Percentiles rank a stretch among this genome's conserved stretches.
These are phyloP conservation scores for Notechis scutatus DNA, from an alignment of 2,113 vertebrate species.

Conservation along the genomic window DNA sequence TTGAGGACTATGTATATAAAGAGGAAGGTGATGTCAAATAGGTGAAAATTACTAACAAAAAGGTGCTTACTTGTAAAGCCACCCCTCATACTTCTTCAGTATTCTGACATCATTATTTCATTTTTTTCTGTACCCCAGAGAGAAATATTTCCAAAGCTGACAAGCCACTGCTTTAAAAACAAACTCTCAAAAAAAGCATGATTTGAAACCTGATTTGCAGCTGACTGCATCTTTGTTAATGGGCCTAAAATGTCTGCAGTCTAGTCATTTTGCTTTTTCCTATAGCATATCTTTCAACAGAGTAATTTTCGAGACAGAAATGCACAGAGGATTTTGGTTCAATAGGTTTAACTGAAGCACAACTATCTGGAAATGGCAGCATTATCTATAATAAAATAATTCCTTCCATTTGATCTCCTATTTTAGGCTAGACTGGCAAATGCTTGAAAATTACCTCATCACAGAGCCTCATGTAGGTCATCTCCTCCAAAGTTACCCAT, in stretches of 20 bases:
- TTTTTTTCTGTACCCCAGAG: neutral
- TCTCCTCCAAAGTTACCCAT: slow-evolving; percentile 39
- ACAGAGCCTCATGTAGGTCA: slow-evolving; percentile 25
- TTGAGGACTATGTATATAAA: neutral
- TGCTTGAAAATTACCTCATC: slow-evolving; percentile 50
- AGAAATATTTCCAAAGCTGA: slow-evolving; percentile 13
- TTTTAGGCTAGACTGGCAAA: slow-evolving; percentile 46
- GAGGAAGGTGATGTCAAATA: neutral
- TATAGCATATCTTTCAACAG: slow-evolving; percentile 52
- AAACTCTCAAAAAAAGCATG: slow-evolving; percentile 12
- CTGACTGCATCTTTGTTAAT: slow-evolving; percentile 41
- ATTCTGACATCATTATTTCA: neutral
- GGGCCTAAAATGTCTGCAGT: slow-evolving; percentile 23
- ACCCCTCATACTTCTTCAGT: neutral
- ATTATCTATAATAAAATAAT: slow-evolving; percentile 63
- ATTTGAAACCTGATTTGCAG: slow-evolving; percentile 23
- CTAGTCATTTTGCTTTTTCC: slow-evolving; percentile 56
- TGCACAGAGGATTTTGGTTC: slow-evolving; percentile 43
- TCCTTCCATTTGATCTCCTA: slow-evolving; percentile 60
- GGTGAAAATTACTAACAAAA: neutral
- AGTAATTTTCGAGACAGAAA: slow-evolving; percentile 47
- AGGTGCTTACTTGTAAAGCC: neutral
- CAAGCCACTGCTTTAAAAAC: neutral
- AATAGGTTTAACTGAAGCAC: slow-evolving; percentile 52
- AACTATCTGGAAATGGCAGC: slow-evolving; percentile 52